These are phyloP conservation scores for Acomys russatus DNA, from an alignment of 2,797 vertebrate genomes.

Conservation along the genomic window DNA sequence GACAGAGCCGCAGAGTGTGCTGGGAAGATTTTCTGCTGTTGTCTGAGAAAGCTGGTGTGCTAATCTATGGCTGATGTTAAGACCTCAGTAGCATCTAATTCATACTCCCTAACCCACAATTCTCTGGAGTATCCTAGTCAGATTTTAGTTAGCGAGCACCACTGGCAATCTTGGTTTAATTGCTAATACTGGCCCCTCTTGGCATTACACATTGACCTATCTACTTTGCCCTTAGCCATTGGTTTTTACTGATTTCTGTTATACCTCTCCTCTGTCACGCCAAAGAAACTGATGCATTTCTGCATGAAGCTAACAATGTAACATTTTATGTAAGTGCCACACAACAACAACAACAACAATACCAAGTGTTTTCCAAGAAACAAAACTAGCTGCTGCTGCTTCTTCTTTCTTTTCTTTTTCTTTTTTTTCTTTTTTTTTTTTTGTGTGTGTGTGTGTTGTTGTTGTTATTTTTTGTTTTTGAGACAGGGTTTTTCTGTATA, in stretches of 20 bases:
- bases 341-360: neutral
- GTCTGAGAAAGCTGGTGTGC: neutral
- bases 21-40: neutral
- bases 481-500: no score
- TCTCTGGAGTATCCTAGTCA: neutral
- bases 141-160: neutral
- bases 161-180: neutral
- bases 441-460: no score
- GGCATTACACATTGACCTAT: neutral
- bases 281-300: neutral
- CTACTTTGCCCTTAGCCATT: neutral
- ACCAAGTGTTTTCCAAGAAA: neutral
- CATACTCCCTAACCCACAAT: neutral
- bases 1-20: neutral
- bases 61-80: neutral
- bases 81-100: neutral
- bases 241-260: constrained; percentile 1
- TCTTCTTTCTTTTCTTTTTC: no score
- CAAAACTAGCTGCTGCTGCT: no score
- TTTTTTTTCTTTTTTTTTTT: no score
- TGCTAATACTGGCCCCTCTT: neutral
- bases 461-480: no score
- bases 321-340: neutral
- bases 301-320: neutral
- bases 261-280: neutral